Evolutionary conservation across 1,140 invertebrate genomes (phyloP).

Genomic region (Lethrus apterus): DNA sequence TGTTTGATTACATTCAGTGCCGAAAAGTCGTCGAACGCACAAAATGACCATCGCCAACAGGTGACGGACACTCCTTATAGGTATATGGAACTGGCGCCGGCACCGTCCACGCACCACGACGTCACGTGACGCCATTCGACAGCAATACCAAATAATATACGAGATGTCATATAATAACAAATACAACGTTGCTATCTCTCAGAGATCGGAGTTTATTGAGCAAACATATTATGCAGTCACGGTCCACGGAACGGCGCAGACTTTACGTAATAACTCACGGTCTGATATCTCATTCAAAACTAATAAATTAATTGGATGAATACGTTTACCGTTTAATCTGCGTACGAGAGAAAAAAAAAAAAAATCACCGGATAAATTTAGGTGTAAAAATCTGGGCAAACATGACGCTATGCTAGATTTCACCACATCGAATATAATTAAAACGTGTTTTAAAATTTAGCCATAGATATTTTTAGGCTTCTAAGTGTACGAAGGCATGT

Average conservation of each 20-base stretch:
- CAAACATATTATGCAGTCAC: neutral
- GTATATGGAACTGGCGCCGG: slow-evolving; percentile 21
- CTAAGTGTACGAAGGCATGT: no score
- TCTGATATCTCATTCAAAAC: neutral
- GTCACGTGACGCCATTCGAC: slow-evolving; percentile 13
- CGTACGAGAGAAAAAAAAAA: no score
- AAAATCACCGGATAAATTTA: no score
- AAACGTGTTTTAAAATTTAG: no score
- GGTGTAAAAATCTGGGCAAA: neutral
- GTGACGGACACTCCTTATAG: slow-evolving; percentile 25
- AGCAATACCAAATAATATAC: neutral
- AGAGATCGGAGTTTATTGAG: neutral
- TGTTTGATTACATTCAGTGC: no score
- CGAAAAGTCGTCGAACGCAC: no score
- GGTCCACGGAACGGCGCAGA: neutral
- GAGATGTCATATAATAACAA: neutral
- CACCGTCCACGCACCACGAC: slow-evolving; percentile 22
- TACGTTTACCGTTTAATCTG: no score
- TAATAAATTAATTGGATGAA: no score
- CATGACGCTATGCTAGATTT: neutral
- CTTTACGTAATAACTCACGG: neutral
- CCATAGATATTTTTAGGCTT: no score
- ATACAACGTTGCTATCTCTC: neutral
- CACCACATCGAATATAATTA: no score
- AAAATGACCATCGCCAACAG: slow-evolving; percentile 16